Evolutionary conservation across 2,888 invertebrate genomes (phyloP).

Genomic region (Dusona sp.): DNA sequence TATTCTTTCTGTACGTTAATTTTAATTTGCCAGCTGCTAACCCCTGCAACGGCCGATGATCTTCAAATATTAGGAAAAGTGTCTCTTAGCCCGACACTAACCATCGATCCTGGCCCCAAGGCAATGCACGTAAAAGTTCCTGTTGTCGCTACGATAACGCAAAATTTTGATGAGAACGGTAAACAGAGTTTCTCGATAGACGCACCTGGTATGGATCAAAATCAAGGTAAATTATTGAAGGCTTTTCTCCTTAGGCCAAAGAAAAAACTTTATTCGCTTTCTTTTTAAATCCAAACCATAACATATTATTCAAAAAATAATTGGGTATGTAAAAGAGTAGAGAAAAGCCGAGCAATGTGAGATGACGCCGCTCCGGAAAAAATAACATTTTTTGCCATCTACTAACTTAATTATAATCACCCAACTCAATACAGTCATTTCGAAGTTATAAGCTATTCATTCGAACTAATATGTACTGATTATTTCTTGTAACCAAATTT

Average conservation of each 20-base stretch:
- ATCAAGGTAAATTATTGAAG: slow-evolving; percentile 77
- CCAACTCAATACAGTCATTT: no score
- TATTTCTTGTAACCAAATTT: no score
- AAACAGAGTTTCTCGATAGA: slow-evolving; percentile 86
- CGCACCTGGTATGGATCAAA: slow-evolving; percentile 84
- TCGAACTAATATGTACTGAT: no score
- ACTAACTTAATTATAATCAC: background rate
- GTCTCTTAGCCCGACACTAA: slow-evolving; percentile 77
- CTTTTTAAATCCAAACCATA: background rate
- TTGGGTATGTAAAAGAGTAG: background rate
- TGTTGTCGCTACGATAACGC: slow-evolving; percentile 88
- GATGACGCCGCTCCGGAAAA: background rate
- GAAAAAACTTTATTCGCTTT: background rate
- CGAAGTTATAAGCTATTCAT: no score
- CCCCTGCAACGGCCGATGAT: slow-evolving; percentile 91
- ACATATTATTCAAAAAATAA: background rate
- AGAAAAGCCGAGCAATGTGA: background rate
- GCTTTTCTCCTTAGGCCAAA: background rate
- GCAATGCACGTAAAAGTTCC: slow-evolving; percentile 87
- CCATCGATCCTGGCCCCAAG: slow-evolving; percentile 81
- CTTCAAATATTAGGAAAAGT: slow-evolving; percentile 89
- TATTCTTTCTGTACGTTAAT: background rate
- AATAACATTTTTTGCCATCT: background rate
- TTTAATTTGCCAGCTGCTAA: slow-evolving; percentile 86
- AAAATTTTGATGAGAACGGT: slow-evolving; percentile 85